A percentile compares a stretch with the other conserved stretches of the same genome.
phyloP scores from a whole-genome alignment of 2,888 invertebrate genomes.

The Galerucella pusilla region DNA sequence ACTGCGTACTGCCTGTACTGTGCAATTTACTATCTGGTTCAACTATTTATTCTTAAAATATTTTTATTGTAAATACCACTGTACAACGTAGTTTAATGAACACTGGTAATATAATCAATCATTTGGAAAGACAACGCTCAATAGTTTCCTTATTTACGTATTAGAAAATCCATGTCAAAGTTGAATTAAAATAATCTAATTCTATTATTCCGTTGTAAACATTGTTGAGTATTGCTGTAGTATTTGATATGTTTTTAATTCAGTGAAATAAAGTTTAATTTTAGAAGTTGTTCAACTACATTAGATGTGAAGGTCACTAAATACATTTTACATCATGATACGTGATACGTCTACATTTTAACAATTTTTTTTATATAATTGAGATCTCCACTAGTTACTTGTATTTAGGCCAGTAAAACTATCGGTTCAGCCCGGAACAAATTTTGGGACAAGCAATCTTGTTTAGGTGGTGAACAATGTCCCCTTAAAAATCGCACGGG shows the following conservation, averaged over 20 bases:
- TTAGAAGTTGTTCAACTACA: constrained; percentile 12
- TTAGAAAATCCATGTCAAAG: background rate
- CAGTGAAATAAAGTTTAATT: constrained; percentile 1
- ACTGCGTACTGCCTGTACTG: no score
- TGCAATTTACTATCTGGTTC: no score
- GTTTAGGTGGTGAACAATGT: no score
- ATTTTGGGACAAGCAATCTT: no score
- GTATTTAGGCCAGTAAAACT: no score
- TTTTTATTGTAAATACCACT: no score
- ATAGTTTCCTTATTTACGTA: background rate
- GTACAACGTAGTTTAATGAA: no score
- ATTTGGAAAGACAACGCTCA: background rate
- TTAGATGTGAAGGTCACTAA: constrained; percentile 3
- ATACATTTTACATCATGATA: background rate
- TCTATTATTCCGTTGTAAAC: background rate
- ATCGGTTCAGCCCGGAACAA: no score
- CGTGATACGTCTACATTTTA: background rate
- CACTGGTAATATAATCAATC: background rate
- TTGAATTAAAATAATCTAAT: background rate
- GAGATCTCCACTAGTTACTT: background rate
- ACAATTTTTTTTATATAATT: background rate
- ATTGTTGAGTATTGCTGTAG: background rate
- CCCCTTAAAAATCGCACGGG: no score
- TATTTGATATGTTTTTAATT: background rate
- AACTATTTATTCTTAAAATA: no score